These are phyloP conservation scores for Lasioglossum lativentre DNA, from an alignment of 2,888 invertebrate genomes.

Conservation along the genomic window DNA sequence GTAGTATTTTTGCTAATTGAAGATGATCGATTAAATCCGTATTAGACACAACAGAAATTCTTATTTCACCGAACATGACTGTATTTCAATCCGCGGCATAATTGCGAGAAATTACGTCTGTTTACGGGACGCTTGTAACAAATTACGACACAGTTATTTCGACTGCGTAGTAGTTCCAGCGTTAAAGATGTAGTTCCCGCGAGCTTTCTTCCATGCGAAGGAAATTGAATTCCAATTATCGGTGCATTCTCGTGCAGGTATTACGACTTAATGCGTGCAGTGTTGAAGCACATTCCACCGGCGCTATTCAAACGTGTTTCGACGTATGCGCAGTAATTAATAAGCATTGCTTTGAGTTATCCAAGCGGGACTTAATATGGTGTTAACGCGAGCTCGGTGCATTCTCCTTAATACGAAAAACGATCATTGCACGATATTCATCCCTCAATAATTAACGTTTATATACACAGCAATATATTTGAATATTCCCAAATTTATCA, in stretches of 20 bases:
- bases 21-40: too few species aligned
- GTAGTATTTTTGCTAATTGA: too few species aligned
- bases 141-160: neutral
- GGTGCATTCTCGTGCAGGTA: neutral
- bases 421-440: neutral
- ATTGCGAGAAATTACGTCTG: neutral
- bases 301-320: conserved; percentile 27
- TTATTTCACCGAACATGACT: neutral
- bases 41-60: neutral
- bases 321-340: conserved; percentile 38
- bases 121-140: neutral
- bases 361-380: conserved; percentile 23
- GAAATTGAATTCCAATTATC: conserved; percentile 44
- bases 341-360: conserved; percentile 44
- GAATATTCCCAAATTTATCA: neutral
- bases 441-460: neutral
- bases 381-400: neutral
- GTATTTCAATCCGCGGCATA: neutral
- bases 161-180: neutral
- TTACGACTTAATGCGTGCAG: conserved; percentile 7
- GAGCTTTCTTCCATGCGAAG: conserved; percentile 10
- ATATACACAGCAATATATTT: neutral
- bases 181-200: neutral
- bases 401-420: neutral
- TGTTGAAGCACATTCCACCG: conserved; percentile 17